These are phyloP conservation scores for Apostichopus leukothele DNA, from an alignment of 53 echinoderm and acorn worm genomes.

Conservation along the genomic window DNA sequence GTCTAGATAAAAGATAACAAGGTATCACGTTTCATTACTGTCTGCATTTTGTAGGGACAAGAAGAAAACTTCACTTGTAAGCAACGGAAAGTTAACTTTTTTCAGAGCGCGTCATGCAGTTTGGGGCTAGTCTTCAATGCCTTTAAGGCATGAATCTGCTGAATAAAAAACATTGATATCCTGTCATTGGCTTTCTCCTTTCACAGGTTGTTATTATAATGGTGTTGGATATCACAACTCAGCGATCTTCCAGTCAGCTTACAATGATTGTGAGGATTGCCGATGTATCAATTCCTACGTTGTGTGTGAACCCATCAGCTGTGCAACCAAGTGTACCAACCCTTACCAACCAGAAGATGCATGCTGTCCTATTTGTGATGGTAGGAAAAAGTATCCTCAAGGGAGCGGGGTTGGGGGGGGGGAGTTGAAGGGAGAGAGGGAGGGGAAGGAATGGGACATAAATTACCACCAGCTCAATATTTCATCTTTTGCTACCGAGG, in stretches of 20 bases:
- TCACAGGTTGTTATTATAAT: conserved; percentile 78
- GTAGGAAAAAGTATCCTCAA: conserved; percentile 34
- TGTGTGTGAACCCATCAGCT: conserved; percentile 89
- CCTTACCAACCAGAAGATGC: conserved; percentile 79
- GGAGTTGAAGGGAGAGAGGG: background rate
- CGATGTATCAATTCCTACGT: conserved; percentile 65
- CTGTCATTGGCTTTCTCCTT: background rate
- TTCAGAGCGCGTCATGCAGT: too few relatives aligned
- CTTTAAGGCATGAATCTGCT: background rate
- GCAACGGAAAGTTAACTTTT: too few relatives aligned
- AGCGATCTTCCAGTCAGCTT: conserved; percentile 55
- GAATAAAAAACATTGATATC: background rate
- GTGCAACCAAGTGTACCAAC: conserved; percentile 75
- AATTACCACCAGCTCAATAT: too few relatives aligned
- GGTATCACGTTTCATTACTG: too few relatives aligned
- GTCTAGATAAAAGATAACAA: too few relatives aligned
- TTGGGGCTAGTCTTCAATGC: too few relatives aligned
- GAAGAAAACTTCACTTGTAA: too few relatives aligned
- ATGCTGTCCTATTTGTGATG: conserved; percentile 88
- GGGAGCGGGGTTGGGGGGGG: background rate
- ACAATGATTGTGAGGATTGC: conserved; percentile 74
- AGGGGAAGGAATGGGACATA: background rate
- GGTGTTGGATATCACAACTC: conserved; percentile 66
- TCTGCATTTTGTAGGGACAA: too few relatives aligned
- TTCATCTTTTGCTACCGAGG: too few relatives aligned